These are phyloP conservation scores for Pelochelys cantorii DNA, from an alignment of 2,797 vertebrate genomes.

Conservation along the genomic window DNA sequence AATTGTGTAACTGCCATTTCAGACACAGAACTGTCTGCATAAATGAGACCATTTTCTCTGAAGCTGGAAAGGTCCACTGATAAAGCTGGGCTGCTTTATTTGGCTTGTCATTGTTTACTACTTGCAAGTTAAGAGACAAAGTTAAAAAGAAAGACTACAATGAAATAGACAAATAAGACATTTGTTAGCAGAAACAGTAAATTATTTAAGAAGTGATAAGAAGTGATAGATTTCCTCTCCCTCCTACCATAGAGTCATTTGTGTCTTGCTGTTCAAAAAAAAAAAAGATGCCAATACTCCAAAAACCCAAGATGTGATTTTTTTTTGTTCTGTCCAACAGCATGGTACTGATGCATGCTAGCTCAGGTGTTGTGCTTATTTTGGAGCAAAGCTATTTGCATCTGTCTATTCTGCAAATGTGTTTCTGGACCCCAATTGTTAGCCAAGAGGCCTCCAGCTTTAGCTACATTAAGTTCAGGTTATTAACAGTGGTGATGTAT, in stretches of 20 bases:
- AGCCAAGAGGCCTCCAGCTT: background rate
- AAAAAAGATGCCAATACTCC: background rate
- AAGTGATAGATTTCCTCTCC: fast-evolving
- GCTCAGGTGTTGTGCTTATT: constrained; percentile 24
- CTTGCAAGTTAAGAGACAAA: background rate
- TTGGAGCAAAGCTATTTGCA: background rate
- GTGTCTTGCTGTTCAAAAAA: constrained; percentile 28
- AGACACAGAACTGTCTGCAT: constrained; percentile 11
- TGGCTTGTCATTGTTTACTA: fast-evolving
- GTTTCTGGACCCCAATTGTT: background rate
- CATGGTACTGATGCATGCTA: constrained; percentile 39
- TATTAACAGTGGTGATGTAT: background rate
- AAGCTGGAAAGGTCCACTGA: background rate
- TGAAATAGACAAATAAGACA: constrained; percentile 62
- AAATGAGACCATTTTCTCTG: background rate
- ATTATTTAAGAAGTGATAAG: constrained; percentile 34
- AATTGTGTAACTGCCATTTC: constrained; percentile 54
- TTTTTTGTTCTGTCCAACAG: background rate
- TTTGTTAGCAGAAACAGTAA: constrained; percentile 47
- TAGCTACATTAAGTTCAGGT: background rate
- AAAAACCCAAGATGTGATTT: background rate
- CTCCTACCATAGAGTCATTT: background rate
- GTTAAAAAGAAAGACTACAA: background rate
- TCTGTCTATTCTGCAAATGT: constrained; percentile 21
- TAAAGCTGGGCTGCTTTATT: background rate